These are phyloP conservation scores for Himalopsyche phryganea DNA, from an alignment of 1,140 invertebrate species.

Conservation along the genomic window DNA sequence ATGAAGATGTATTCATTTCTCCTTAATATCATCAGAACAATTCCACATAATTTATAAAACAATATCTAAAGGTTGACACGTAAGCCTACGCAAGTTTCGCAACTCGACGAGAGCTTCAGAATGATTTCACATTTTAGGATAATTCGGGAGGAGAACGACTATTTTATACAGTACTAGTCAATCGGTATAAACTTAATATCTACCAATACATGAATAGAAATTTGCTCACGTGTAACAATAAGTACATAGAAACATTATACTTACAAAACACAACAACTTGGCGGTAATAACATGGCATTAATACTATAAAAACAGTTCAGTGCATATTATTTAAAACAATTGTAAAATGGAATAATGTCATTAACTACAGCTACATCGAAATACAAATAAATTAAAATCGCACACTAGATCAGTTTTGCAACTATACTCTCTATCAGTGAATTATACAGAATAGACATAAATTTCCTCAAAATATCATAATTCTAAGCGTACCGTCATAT, in stretches of 20 bases:
- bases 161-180: background rate
- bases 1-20: constrained; percentile 28
- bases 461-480: background rate
- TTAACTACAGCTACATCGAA: constrained; percentile 13
- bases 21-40: constrained; percentile 6
- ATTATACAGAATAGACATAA: too few relatives aligned
- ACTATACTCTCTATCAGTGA: background rate
- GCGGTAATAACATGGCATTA: constrained; percentile 20
- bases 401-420: constrained; percentile 2
- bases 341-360: constrained; percentile 30
- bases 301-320: constrained; percentile 16
- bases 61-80: too few relatives aligned
- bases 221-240: constrained; percentile 17
- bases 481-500: background rate
- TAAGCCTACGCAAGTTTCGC: too few relatives aligned
- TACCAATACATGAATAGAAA: constrained; percentile 17
- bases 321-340: constrained; percentile 22
- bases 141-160: background rate
- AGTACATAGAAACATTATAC: constrained; percentile 21
- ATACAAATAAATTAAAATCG: constrained; percentile 20
- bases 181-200: constrained; percentile 20
- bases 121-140: too few relatives aligned
- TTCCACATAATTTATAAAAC: background rate
- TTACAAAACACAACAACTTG: constrained; percentile 31
- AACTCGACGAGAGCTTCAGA: too few relatives aligned